phyloP scores from a whole-genome alignment of 2,797 vertebrate species.

The Microhierax caerulescens region DNA sequence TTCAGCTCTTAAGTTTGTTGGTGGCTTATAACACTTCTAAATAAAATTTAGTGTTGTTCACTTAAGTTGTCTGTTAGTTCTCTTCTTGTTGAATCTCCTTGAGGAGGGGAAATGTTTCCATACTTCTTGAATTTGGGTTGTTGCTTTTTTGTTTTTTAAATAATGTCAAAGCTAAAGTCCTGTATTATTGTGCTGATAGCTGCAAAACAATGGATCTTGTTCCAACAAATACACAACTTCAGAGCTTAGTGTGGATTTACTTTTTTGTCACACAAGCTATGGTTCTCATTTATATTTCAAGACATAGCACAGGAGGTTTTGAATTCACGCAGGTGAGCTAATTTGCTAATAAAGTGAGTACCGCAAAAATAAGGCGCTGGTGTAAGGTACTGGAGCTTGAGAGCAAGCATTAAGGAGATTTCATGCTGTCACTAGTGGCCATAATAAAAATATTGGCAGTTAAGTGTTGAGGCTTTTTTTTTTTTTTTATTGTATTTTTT shows the following conservation, averaged over 20 bases:
- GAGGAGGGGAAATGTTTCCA: not conserved
- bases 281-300: not conserved
- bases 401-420: not conserved
- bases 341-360: not conserved
- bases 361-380: not conserved
- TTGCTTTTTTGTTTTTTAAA: too few species aligned
- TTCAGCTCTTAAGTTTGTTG: not conserved
- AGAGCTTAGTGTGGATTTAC: not conserved
- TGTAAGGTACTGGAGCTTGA: not conserved
- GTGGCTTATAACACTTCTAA: slow-evolving; percentile 54
- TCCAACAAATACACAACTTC: not conserved
- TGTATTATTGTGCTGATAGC: not conserved
- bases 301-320: not conserved
- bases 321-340: not conserved
- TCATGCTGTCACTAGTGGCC: not conserved
- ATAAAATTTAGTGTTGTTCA: slow-evolving; percentile 58
- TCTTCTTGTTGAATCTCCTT: not conserved
- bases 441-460: not conserved
- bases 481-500: not conserved
- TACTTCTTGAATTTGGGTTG: not conserved
- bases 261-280: not conserved
- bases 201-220: not conserved
- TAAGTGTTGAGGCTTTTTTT: not conserved
- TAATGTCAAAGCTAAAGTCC: too few species aligned
- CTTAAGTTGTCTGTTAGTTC: not conserved